Base-by-base conservation (phyloP, 2,888 invertebrate genomes). In the Drosophila austrosaltans region DNA sequence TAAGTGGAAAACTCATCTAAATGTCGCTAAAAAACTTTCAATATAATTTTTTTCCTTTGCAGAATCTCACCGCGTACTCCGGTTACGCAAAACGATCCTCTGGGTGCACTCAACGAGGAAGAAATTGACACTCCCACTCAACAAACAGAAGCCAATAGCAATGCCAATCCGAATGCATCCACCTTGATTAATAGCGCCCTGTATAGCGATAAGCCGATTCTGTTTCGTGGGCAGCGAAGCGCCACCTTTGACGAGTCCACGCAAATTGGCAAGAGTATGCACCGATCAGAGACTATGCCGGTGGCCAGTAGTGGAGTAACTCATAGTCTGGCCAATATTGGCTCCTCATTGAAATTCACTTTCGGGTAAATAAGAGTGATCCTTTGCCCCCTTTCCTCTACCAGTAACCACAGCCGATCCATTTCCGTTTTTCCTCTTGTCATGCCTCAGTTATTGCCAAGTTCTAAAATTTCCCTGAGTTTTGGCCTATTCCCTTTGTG, bases 71-170 rank as follows among this genome's bases (percentile, higher is more conserved):
- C 95, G 40, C 94, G 97, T 66, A 97, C 97, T 2, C 96, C 97
- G 0, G 97, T 98, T 0, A 96, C 98, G 0, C 95, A 97, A 89
- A 97, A 98, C 92, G 98, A 98, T 93, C 98, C 98, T 0, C 93
- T 98, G 25, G 98, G 98, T 5, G 97, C 98, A 3, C 93, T 98
- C 1, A 92, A 93, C 66, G 93, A 93, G 75, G 92, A 92, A 62
- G 89, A 90, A 58, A 53, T 54, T 2, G 61, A 62, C 28, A 61
- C 60, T 25, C 66, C 63, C 2, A 69, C 78, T 36, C 20, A 32
- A 57, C 57, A 32, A 8, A 36, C 20, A 56, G 56, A 32, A 39
- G 10, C 36, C 10, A 32, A 39, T 6, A 36, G 10, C 36, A 36
- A 57, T 12, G 57, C 57, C 57, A 36, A 57, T 39, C 22, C 36